These are phyloP conservation scores for Oryzias dopingdopingensis DNA, from an alignment of 2,797 vertebrate species.

Conservation along the genomic window DNA sequence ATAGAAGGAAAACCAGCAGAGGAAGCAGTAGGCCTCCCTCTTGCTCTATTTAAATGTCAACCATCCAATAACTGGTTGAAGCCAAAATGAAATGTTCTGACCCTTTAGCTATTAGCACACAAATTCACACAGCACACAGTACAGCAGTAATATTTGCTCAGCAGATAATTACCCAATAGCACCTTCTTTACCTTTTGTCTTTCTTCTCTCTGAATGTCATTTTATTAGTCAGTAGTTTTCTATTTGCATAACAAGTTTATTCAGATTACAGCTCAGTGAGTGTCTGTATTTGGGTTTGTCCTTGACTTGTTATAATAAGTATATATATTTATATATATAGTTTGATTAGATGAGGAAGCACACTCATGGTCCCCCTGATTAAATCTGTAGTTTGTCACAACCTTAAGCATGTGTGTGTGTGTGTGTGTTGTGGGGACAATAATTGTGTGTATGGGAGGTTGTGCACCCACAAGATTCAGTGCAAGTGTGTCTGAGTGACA, in stretches of 20 bases:
- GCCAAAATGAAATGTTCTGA: slow-evolving; percentile 57
- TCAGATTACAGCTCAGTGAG: slow-evolving; percentile 14
- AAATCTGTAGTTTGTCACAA: slow-evolving; percentile 64
- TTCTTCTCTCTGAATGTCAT: slow-evolving; percentile 10
- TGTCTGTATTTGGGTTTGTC: background rate
- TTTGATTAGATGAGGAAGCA: slow-evolving; percentile 44
- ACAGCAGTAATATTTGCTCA: slow-evolving; percentile 51
- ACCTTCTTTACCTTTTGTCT: slow-evolving; percentile 6
- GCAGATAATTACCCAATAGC: slow-evolving; percentile 44
- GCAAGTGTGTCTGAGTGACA: slow-evolving; percentile 68
- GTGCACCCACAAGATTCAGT: slow-evolving; percentile 17
- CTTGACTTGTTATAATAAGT: no score
- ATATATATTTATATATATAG: slow-evolving; percentile 20
- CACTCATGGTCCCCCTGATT: slow-evolving; percentile 57
- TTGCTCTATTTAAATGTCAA: slow-evolving; percentile 72
- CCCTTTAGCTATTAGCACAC: slow-evolving; percentile 56
- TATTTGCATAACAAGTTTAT: slow-evolving; percentile 26
- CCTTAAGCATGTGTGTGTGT: slow-evolving; percentile 38
- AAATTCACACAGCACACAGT: slow-evolving; percentile 14
- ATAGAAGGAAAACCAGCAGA: slow-evolving; percentile 18
- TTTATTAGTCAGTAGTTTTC: slow-evolving; percentile 50
- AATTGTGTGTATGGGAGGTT: slow-evolving; percentile 64
- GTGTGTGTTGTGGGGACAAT: slow-evolving; percentile 60
- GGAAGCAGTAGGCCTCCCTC: slow-evolving; percentile 24
- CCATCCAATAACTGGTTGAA: slow-evolving; percentile 63